Conservation (phyloP, 2,113 vertebrate species). For the Acanthisitta chloris region DNA sequence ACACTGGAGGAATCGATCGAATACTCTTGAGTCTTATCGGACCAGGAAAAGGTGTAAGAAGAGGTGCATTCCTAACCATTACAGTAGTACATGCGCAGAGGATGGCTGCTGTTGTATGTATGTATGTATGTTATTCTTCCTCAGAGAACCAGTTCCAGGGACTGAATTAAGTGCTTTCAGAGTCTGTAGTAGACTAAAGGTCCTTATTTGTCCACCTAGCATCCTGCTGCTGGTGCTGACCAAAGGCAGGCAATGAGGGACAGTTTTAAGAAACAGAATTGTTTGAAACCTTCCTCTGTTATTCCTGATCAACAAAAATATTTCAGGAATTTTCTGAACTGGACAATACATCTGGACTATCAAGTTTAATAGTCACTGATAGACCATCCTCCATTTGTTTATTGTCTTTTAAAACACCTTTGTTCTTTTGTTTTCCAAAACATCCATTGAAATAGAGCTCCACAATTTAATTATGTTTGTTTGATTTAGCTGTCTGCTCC, state of each 20-base stretch:
- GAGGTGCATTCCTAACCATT: background rate
- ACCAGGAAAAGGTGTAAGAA: background rate
- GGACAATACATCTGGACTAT: background rate
- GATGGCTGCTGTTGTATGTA: background rate
- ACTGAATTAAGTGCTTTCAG: background rate
- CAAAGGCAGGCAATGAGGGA: background rate
- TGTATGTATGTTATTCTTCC: background rate
- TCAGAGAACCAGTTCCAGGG: background rate
- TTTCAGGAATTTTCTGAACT: background rate
- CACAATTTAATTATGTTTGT: background rate
- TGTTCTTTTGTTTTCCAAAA: background rate
- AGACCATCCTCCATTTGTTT: background rate
- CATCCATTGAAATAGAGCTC: background rate
- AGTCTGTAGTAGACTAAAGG: background rate
- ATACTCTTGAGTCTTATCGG: too few species aligned
- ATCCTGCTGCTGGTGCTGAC: background rate
- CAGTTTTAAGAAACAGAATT: background rate
- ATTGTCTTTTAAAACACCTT: background rate
- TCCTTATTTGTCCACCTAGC: background rate
- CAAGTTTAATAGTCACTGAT: background rate
- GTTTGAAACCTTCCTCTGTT: background rate
- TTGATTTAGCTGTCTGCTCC: background rate
- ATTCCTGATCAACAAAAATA: background rate
- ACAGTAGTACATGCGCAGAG: background rate
- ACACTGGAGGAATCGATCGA: too few species aligned